A percentile compares a stretch with the other conserved stretches of the same genome.
phyloP scores from a whole-genome alignment of 2,113 vertebrate species.

The Tichodroma muraria region DNA sequence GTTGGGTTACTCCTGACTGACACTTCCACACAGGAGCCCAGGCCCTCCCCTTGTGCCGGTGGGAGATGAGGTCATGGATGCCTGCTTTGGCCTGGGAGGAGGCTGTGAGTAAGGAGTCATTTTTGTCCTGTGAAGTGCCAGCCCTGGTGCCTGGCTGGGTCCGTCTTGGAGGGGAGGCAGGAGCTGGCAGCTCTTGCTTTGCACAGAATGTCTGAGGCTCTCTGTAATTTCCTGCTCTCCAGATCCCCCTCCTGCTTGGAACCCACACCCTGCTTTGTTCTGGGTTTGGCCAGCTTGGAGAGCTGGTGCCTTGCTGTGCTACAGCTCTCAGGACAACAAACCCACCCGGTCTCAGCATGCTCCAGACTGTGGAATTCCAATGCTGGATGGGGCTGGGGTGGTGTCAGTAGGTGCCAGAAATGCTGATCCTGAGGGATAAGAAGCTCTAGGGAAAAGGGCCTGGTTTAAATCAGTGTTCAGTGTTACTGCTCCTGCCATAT shows the following conservation, averaged over 20 bases:
- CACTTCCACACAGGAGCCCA: not conserved
- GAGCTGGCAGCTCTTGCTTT: not conserved
- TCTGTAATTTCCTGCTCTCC: not conserved
- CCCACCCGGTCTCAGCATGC: not conserved
- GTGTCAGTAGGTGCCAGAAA: not conserved
- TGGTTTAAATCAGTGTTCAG: not conserved
- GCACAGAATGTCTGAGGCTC: not conserved
- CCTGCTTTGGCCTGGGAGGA: not conserved
- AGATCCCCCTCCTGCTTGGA: not conserved
- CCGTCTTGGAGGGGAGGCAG: not conserved
- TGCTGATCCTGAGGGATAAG: not conserved
- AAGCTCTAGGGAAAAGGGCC: not conserved
- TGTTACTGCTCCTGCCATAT: not conserved
- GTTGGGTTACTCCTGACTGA: not conserved
- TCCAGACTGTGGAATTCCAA: not conserved
- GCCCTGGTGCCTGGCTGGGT: not conserved
- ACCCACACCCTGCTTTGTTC: not conserved
- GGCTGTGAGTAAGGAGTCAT: not conserved
- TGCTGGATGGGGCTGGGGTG: not conserved
- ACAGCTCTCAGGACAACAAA: not conserved
- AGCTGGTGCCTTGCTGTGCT: not conserved
- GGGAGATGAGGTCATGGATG: not conserved
- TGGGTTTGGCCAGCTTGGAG: not conserved
- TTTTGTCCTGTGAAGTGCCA: not conserved
- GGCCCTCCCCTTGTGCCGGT: not conserved